phyloP scores from a whole-genome alignment of 2,113 vertebrate species.

The Orthonyx spaldingii region DNA sequence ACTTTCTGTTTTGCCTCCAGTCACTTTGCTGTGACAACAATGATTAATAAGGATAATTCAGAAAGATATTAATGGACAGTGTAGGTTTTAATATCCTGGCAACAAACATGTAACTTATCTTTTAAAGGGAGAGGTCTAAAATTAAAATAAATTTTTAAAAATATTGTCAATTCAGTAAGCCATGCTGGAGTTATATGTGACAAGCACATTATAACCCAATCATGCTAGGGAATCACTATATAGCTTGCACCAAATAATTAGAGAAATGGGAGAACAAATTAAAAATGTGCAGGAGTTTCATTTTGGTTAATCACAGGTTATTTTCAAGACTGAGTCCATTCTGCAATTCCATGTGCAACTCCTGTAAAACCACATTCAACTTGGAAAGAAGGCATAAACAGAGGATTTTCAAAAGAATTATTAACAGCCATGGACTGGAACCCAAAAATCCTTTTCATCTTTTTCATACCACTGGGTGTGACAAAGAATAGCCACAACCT shows the following conservation, averaged over 20 bases:
- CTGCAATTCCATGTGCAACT: not conserved
- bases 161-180: not conserved
- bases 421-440: not conserved
- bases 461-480: not conserved
- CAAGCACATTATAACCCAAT: not conserved
- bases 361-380: not conserved
- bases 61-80: not conserved
- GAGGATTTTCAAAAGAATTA: not conserved
- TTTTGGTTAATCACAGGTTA: not conserved
- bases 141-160: not conserved
- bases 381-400: not conserved
- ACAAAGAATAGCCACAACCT: not conserved
- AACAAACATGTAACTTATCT: not conserved
- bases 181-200: not conserved
- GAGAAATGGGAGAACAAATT: not conserved
- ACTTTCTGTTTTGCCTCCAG: conserved; percentile 17
- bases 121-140: not conserved
- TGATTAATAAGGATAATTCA: conserved; percentile 34
- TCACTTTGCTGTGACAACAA: not conserved
- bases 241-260: not conserved
- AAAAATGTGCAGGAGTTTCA: not conserved
- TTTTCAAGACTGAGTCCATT: not conserved
- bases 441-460: not conserved
- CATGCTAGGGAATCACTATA: not conserved
- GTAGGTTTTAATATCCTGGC: not conserved